Evolutionary conservation across 1,140 invertebrate genomes (phyloP).

Genomic region (Drosophila elegans): DNA sequence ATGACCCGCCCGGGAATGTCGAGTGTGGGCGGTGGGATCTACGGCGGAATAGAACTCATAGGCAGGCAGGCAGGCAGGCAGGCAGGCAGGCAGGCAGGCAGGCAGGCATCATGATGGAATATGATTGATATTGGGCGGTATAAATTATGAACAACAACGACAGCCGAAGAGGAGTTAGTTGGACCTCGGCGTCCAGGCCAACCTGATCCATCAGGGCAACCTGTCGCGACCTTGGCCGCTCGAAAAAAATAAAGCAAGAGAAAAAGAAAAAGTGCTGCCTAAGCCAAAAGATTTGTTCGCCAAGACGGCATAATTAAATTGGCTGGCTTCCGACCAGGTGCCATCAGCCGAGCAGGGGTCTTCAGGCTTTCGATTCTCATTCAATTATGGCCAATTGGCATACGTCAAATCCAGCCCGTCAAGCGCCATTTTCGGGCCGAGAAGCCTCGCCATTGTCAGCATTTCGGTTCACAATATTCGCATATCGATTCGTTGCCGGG

Average conservation of each 20-base stretch:
- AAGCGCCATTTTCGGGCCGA: not conserved
- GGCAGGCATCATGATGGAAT: constrained; percentile 63
- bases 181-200: not conserved
- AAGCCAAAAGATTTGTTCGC: constrained; percentile 61
- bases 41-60: constrained; percentile 9
- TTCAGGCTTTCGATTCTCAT: constrained; percentile 18
- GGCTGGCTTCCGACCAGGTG: constrained; percentile 36
- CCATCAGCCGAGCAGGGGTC: not conserved
- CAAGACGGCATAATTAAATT: constrained; percentile 69
- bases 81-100: not conserved
- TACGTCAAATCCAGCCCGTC: constrained; percentile 6
- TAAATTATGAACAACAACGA: constrained; percentile 64
- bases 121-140: constrained; percentile 71
- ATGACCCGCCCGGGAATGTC: constrained; percentile 13
- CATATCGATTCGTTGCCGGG: constrained; percentile 18
- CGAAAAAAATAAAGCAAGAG: constrained; percentile 23
- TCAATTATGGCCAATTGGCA: constrained; percentile 47
- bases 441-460: constrained; percentile 21
- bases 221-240: constrained; percentile 62
- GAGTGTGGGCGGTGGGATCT: too few species aligned
- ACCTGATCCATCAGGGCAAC: constrained; percentile 40
- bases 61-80: not conserved
- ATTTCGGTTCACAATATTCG: constrained; percentile 20
- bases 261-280: constrained; percentile 29
- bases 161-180: not conserved